phyloP scores from a whole-genome alignment of 2,888 invertebrate genomes.

The Drosophila imparisetae region DNA sequence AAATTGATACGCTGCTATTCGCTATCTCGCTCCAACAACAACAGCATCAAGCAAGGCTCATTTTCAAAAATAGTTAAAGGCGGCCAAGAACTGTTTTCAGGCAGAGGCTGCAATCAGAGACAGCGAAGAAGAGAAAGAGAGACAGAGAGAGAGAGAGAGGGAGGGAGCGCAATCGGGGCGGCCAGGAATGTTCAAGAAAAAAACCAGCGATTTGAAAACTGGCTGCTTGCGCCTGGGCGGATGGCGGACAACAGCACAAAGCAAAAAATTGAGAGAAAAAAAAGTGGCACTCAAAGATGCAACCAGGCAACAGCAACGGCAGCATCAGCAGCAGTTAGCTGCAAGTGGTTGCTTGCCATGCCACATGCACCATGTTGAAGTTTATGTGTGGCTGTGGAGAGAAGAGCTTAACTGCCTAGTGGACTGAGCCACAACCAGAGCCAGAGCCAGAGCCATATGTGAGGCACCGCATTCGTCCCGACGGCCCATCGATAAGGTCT shows the following conservation, averaged over 20 bases:
- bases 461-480: constrained; percentile 30
- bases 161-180: constrained; percentile 34
- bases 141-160: constrained; percentile 8
- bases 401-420: constrained; percentile 42
- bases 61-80: constrained; percentile 73
- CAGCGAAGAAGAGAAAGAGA: constrained; percentile 13
- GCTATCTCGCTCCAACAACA: constrained; percentile 57
- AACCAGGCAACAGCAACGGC: constrained; percentile 25
- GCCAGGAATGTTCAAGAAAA: constrained; percentile 61
- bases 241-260: constrained; percentile 55
- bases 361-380: constrained; percentile 33
- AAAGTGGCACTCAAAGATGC: constrained; percentile 78
- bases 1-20: constrained; percentile 60
- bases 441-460: constrained; percentile 32
- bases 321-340: constrained; percentile 36
- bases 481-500: constrained; percentile 68
- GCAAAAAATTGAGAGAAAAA: constrained; percentile 11
- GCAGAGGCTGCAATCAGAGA: constrained; percentile 27
- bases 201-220: constrained; percentile 70
- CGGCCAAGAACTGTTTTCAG: constrained; percentile 59
- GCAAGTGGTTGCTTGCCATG: constrained; percentile 35
- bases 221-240: constrained; percentile 49
- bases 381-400: constrained; percentile 33
- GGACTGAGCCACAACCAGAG: constrained; percentile 13
- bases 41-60: constrained; percentile 32